A percentile compares a stretch with the other conserved stretches of the same genome.
Evolutionary conservation across 2,797 vertebrate species (phyloP).

Genomic region (Cuniculus paca): DNA sequence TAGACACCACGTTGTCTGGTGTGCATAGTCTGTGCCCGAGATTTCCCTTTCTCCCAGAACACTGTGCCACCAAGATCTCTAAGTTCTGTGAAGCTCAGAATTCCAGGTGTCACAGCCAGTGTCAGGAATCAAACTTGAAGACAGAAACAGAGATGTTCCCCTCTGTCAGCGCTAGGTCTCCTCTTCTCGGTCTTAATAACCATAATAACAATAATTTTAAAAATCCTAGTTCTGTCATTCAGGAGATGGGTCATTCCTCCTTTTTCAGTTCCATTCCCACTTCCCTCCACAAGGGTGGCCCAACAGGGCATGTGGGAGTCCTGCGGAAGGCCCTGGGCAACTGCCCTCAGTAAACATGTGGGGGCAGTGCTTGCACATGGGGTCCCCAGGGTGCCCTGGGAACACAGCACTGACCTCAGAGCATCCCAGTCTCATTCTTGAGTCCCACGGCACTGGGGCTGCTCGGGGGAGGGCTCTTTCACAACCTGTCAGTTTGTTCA

Average conservation of each 20-base stretch:
- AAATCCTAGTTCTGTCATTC: slow-evolving; percentile 53
- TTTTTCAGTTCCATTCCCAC: background rate
- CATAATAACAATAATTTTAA: slow-evolving; percentile 64
- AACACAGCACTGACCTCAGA: background rate
- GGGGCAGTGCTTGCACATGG: background rate
- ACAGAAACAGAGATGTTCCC: slow-evolving; percentile 79
- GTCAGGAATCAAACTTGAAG: slow-evolving; percentile 84
- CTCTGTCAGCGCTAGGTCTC: slow-evolving; percentile 75
- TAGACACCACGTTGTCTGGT: slow-evolving; percentile 22
- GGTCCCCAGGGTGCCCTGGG: background rate
- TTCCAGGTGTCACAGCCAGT: slow-evolving; percentile 86
- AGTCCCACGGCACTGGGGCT: slow-evolving; percentile 57
- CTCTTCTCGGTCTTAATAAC: slow-evolving; percentile 69
- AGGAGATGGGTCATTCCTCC: background rate
- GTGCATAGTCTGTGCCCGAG: slow-evolving; percentile 32
- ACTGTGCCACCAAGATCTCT: slow-evolving; percentile 85
- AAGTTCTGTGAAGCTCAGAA: slow-evolving; percentile 86
- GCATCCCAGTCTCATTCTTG: background rate
- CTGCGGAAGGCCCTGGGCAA: background rate
- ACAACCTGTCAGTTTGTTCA: slow-evolving; percentile 85
- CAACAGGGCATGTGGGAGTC: background rate
- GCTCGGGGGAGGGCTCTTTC: slow-evolving; percentile 79
- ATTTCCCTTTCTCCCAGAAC: slow-evolving; percentile 73
- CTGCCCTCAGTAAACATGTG: background rate
- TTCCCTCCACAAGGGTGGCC: background rate